Evolutionary conservation across 2,888 invertebrate genomes (phyloP), one percentile per base, ranked within the genome.

Genomic region (Autographa pulchrina): DNA sequence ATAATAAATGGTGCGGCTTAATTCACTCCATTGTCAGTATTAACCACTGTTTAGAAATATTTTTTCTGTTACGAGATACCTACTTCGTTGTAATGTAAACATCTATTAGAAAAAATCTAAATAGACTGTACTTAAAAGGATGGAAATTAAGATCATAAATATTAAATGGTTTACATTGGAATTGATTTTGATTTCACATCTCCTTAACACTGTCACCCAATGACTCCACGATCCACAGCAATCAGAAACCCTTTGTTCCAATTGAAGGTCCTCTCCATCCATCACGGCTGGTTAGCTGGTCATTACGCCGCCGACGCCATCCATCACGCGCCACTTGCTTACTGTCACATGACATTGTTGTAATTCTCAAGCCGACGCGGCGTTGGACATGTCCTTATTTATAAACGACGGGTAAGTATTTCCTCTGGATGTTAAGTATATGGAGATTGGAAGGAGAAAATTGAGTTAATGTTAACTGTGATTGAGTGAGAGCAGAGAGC

Each of bases 241-340:
- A 78, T 78, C 75, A 65, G 61, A 78, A 74, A 64, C 79, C 78
- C 78, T 78, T 78, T 64, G 48, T 52, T n/a, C 31, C 18, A 9
- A 41, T 48, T 18, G 69, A 62, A 54, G 58, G 65, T 56, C 62
- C 65, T 69, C 77, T 77, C 59, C 77, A 84, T 84, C 84, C 72
- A 84, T 84, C 84, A 84, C 65, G 63, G 11, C 81, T 84, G 67
- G 84, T 84, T 84, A 83, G 68, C 54, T 63, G 68, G 74, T 71
- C 69, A 80, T 78, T 75, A 71, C 75, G 68, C 62, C 61, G 60
- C 43, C 71, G 72, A 70, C 69, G 72, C 76, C 66, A 84, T 84
- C 84, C 81, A 83, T 84, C 84, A 84, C 80, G 82, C 81, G 82
- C 64, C 81, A 80, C 77, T 82, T 81, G 81, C 75, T 77, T 60